Evolutionary conservation across 2,113 vertebrate species (phyloP), one percentile per base, ranked within the genome.

Genomic region (Origma solitaria): DNA sequence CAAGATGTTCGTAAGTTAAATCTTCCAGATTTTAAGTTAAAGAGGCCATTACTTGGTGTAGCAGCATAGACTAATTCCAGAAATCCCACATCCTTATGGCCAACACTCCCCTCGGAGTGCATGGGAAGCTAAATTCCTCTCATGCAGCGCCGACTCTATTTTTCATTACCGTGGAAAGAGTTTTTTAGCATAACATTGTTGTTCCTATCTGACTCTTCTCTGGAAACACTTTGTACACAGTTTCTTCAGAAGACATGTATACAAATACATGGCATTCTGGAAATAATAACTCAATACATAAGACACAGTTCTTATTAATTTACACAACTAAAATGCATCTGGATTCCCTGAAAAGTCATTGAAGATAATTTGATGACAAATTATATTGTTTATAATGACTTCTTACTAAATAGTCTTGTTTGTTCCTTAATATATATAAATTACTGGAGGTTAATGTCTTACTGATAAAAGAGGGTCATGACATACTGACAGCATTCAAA

Each of bases 21-120:
- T 61, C 9, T 69, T 68, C 21, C 20, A 35, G 13, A 61, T 40
- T 53, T 68, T 82, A 72, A 54, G 9, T 44, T n/a, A 15, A 49
- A 82, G n/a, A 76, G 11, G 5, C 33, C 23, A 21, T n/a, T 82
- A 6, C 16, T 25, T 61, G 30, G 22, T 68, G 49, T 19, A 83
- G 62, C 15, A 64, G 28, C 17, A 62, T 2, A 54, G 42, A 37
- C 11, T n/a, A 49, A 47, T 45, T 70, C 30, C 42, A 73, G 42
- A 73, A 40, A 4, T 15, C 38, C 28, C 54, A 54, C 58, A 16
- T 38, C 12, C 51, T 45, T 15, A 37, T 1, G 27, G 30, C 11
- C 40, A 86, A 9, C 10, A 3, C 15, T 50, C 37, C 11, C 7
- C 19, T 61, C 0, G 0, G 45, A 77, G 40, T 3, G 16, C 22